Evolutionary conservation across 2,888 invertebrate species (phyloP), one percentile per base, ranked within the genome.

Genomic region (Folsomia manolachei): DNA sequence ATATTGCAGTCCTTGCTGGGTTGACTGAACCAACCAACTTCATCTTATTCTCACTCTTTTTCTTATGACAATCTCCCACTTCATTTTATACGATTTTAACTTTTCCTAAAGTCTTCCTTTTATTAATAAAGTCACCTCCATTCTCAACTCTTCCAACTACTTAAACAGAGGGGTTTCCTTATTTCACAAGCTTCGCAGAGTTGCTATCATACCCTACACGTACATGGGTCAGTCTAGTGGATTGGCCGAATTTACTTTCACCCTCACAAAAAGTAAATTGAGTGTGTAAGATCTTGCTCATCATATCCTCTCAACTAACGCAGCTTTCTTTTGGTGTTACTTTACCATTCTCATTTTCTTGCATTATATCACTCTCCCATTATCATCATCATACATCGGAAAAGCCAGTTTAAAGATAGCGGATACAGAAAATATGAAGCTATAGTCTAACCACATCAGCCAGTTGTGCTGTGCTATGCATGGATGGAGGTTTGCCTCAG

Each of bases 1-100:
- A 75, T 77, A 77, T 76, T 78, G 73, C 77, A 74, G 72, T 73
- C 61, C 51, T n/a, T 39, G 14, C 39, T 39, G 39, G 39, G n/a
- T n/a, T n/a, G n/a, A 65, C 53, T 67, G 39, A 39, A 39, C 39
- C 39, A 39, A 39, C n/a, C n/a, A n/a, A n/a, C n/a, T n/a, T n/a
- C n/a, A n/a, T n/a, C 39, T 39, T 39, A 39, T 39, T 39, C 39
- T 39, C 14, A 9, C 39, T 39, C 14, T 39, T 14, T 14, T 39
- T 39, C 39, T 14, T 39, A 4, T 39, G 14, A 39, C 39, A 39
- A 39, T 39, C 39, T 39, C 14, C 39, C 39, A 39, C 39, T 39
- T 4, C 39, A 39, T 39, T 9, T 39, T 39, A n/a, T n/a, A n/a
- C n/a, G n/a, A n/a, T n/a, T n/a, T n/a, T n/a, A n/a, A n/a, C n/a